Evolutionary conservation across 2,888 invertebrate genomes (phyloP), one percentile per base, ranked within the genome.

Genomic region (Steinernema scapterisci): DNA sequence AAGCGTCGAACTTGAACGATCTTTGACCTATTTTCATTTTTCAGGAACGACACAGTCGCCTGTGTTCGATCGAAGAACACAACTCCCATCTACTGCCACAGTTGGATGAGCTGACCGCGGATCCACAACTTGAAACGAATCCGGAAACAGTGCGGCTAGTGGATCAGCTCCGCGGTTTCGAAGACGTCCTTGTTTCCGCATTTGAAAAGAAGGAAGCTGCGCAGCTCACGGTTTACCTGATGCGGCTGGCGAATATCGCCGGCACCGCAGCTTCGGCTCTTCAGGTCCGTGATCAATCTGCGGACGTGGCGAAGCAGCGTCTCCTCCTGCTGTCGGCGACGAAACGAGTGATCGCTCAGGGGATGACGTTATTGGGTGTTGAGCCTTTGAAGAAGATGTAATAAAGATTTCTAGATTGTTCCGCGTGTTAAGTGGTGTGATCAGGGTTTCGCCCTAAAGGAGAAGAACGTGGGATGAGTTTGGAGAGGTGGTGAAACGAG

Each of bases 361-460:
- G 84, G n/a, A 81, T 86, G 77, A 70, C 31, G 1, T 63, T 86
- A 44, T 75, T 86, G 9, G 86, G 86, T 16, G 77, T 86, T 45
- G 70, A 75, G 2, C 83, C 86, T 19, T 73, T 83, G 19, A 73
- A 78, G 16, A 71, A 73, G n/a, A 81, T 84, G 83, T 84, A 38
- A 48, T 73, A 52, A 21, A 45, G 19, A 70, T 31, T 44, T 52
- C 71, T 76, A 38, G 38, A 43, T n/a, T n/a, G 45, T 44, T 44
- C 45, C 45, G 45, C 45, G 45, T 44, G 45, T 16, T n/a, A n/a
- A n/a, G n/a, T n/a, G n/a, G n/a, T n/a, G n/a, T n/a, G n/a, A n/a
- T n/a, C n/a, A n/a, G n/a, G n/a, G n/a, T n/a, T n/a, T n/a, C n/a
- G n/a, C n/a, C n/a, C n/a, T n/a, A n/a, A n/a, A n/a, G n/a, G n/a